Percentiles rank a stretch among this genome's conserved stretches.
Conservation (phyloP, 2,797 vertebrate genomes). For the Coregonus ussuriensis region DNA sequence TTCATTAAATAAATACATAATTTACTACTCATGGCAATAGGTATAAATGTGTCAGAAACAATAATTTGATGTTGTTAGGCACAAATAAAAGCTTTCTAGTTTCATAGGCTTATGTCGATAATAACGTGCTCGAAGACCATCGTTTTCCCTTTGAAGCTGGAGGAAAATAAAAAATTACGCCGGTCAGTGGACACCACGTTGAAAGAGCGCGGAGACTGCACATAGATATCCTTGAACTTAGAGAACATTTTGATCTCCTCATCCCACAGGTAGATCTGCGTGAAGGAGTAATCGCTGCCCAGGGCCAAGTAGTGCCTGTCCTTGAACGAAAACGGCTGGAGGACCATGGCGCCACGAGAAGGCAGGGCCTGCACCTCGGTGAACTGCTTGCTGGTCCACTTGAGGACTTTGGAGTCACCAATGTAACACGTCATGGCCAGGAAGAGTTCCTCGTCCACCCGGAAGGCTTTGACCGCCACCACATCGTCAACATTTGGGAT, state of each 20-base stretch:
- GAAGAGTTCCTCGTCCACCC: slow-evolving; percentile 81
- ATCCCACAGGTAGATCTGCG: slow-evolving; percentile 95
- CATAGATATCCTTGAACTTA: slow-evolving; percentile 95
- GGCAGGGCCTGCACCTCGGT: slow-evolving; percentile 92
- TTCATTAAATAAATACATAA: not conserved
- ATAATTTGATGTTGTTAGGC: slow-evolving; percentile 13
- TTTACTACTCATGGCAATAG: not conserved
- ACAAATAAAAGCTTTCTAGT: not conserved
- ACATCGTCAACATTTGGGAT: slow-evolving; percentile 92
- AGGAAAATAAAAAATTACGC: slow-evolving; percentile 93
- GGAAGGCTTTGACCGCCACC: slow-evolving; percentile 90
- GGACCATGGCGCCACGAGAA: slow-evolving; percentile 91
- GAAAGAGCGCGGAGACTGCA: slow-evolving; percentile 94
- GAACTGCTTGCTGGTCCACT: slow-evolving; percentile 91
- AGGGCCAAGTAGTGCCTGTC: slow-evolving; percentile 90
- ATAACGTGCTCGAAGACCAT: slow-evolving; percentile 93
- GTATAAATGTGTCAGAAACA: not conserved
- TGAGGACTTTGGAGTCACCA: slow-evolving; percentile 93
- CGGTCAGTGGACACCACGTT: slow-evolving; percentile 86
- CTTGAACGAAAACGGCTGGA: slow-evolving; percentile 91
- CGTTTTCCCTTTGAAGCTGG: slow-evolving; percentile 96
- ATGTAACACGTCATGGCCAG: slow-evolving; percentile 94
- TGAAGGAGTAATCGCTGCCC: slow-evolving; percentile 97
- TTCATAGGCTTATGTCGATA: slow-evolving; percentile 87
- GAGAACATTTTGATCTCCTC: slow-evolving; percentile 83